Conservation (phyloP, 2,888 invertebrate genomes). For the Orthosia gothica region DNA sequence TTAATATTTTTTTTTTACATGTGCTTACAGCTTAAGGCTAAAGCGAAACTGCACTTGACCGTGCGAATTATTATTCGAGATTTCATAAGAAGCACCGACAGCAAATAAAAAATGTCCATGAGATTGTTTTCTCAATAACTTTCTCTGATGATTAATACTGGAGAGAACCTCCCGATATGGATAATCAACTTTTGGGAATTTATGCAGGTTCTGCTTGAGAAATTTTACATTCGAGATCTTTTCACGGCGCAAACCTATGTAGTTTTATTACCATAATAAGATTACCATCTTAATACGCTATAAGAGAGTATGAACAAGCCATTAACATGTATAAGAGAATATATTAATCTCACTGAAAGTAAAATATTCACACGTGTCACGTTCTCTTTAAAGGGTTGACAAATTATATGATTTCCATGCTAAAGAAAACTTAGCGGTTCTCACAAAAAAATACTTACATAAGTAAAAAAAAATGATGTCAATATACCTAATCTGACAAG, state of each 20-base stretch:
- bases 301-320: conserved; percentile 4
- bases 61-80: conserved; percentile 29
- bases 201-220: conserved; percentile 20
- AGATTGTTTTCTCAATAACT: conserved; percentile 56
- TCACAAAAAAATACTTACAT: conserved; percentile 16
- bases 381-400: background rate
- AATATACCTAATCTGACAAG: conserved; percentile 14
- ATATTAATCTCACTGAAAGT: background rate
- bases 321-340: conserved; percentile 4
- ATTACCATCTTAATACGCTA: conserved; percentile 35
- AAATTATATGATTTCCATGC: background rate
- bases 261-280: conserved; percentile 20
- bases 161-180: conserved; percentile 51
- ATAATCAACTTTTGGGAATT: conserved; percentile 52
- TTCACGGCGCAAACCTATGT: background rate
- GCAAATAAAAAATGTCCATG: conserved; percentile 31
- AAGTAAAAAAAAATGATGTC: conserved; percentile 14
- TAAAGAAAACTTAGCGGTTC: conserved; percentile 5
- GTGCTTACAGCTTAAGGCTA: background rate
- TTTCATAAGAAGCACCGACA: conserved; percentile 24
- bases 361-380: background rate
- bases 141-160: conserved; percentile 57
- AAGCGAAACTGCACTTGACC: conserved; percentile 12
- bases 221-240: conserved; percentile 47
- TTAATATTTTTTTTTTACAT: background rate